These are phyloP conservation scores for Xestia xanthographa DNA, from an alignment of 2,888 invertebrate genomes.

Conservation along the genomic window DNA sequence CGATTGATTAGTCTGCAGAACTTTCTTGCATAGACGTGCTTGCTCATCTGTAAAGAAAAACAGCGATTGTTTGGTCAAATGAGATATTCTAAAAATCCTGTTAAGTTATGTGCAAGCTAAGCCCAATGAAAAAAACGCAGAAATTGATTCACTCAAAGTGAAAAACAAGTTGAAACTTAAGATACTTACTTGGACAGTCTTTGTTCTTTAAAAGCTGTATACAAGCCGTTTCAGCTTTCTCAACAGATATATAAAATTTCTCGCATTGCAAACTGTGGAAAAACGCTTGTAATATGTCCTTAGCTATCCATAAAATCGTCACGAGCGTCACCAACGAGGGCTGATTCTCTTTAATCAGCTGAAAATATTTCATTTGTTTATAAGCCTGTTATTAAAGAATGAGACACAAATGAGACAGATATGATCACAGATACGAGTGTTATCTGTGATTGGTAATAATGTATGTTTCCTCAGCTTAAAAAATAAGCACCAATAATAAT, in stretches of 20 bases:
- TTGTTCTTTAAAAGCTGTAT: not conserved
- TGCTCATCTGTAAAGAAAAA: not conserved
- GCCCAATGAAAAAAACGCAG: not conserved
- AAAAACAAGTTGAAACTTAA: not conserved
- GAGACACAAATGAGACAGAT: too few relatives aligned
- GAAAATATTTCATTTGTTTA: not conserved
- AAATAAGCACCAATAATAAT: not conserved
- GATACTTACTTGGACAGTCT: not conserved
- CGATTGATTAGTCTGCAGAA: not conserved
- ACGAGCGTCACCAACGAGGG: too few relatives aligned
- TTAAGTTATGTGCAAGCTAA: too few relatives aligned
- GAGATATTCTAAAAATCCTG: too few relatives aligned
- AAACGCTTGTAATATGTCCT: not conserved
- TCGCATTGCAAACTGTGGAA: not conserved
- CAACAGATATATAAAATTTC: not conserved
- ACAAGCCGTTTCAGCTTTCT: not conserved
- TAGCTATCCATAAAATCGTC: not conserved
- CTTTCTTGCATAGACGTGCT: not conserved
- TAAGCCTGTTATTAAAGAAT: too few relatives aligned
- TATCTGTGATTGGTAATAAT: not conserved
- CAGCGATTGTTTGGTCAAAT: not conserved
- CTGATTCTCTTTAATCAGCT: not conserved
- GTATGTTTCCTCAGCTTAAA: not conserved
- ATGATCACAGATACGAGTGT: too few relatives aligned
- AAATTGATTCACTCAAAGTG: too few relatives aligned